Percentiles rank a stretch among this genome's conserved stretches.
These are phyloP conservation scores for Urocolius indicus DNA, from an alignment of 2,113 vertebrate species.

Conservation along the genomic window DNA sequence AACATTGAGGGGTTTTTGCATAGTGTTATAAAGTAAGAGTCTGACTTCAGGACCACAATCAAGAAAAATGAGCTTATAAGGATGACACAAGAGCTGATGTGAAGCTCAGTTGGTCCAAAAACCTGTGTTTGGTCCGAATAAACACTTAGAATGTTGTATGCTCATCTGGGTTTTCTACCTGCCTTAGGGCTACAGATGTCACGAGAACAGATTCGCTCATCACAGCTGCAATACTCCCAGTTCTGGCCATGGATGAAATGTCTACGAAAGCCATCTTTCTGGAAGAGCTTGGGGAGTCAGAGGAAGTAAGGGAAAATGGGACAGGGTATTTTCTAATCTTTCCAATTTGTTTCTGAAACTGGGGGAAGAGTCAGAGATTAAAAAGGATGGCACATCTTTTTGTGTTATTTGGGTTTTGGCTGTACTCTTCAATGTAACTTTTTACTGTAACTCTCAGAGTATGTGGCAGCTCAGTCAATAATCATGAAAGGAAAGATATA, in stretches of 20 bases:
- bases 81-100: slow-evolving; percentile 19
- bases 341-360: slow-evolving; percentile 28
- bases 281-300: background rate
- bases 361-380: background rate
- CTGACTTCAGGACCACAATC: slow-evolving; percentile 50
- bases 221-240: slow-evolving; percentile 60
- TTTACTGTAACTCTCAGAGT: background rate
- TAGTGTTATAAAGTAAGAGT: slow-evolving; percentile 35
- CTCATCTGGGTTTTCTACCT: slow-evolving; percentile 51
- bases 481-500: background rate
- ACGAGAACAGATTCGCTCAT: slow-evolving; percentile 62
- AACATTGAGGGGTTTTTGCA: background rate
- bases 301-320: background rate
- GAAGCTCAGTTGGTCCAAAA: slow-evolving; percentile 20
- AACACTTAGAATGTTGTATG: slow-evolving; percentile 34
- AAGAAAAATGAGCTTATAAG: slow-evolving; percentile 54
- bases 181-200: slow-evolving; percentile 55
- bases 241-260: slow-evolving; percentile 34
- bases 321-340: background rate
- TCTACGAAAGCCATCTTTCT: slow-evolving; percentile 36
- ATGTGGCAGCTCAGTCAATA: background rate
- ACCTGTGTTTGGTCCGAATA: slow-evolving; percentile 24
- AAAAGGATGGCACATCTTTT: background rate
- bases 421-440: background rate
- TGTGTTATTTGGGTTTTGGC: background rate